Evolutionary conservation across 2,113 vertebrate genomes (phyloP), one percentile per base, ranked within the genome.

Genomic region (Gobio gobio): DNA sequence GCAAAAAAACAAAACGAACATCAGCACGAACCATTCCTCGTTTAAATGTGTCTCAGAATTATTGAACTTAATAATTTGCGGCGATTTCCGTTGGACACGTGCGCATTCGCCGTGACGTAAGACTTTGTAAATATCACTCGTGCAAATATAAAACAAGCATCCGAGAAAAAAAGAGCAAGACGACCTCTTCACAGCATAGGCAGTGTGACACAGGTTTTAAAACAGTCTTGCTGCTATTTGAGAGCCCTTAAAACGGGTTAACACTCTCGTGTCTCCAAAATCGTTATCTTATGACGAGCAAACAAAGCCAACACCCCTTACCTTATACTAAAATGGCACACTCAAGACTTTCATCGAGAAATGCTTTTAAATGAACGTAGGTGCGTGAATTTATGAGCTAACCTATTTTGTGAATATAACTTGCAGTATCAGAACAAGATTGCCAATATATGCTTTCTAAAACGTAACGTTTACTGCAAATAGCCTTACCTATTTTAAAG

Each of bases 401-500:
- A 3, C 24, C 2, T 56, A 20, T 29, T n/a, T 84, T 36, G 22
- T 36, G 33, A 36, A 84, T 10, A 63, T 24, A 43, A 78, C 61
- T 59, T 33, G 47, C 61, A 29, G 45, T 61, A 36, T 29, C 63
- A 64, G 63, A 49, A 68, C 10, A 4, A 81, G 26, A 81, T 29
- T 5, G 5, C 33, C 24, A 54, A 36, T 51, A 13, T n/a, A 40
- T 24, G 36, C 7, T 26, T 2, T 33, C 14, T 33, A 40, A 54
- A 22, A 76, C 26, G 51, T 40, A 4, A 22, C n/a, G 70, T 82
- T 51, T 51, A 58, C 40, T 22, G 78, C 36, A 5, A 36, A 24
- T 72, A 18, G 16, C 29, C 94, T 96, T 93, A 96, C 96, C 96
- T 96, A 95, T 94, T 95, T 92, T 89, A 90, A 93, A 89, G 89